Percentiles rank a stretch among this genome's conserved stretches.
Conservation (phyloP, 2,113 vertebrate genomes). For the Oryzias curvinotus region DNA sequence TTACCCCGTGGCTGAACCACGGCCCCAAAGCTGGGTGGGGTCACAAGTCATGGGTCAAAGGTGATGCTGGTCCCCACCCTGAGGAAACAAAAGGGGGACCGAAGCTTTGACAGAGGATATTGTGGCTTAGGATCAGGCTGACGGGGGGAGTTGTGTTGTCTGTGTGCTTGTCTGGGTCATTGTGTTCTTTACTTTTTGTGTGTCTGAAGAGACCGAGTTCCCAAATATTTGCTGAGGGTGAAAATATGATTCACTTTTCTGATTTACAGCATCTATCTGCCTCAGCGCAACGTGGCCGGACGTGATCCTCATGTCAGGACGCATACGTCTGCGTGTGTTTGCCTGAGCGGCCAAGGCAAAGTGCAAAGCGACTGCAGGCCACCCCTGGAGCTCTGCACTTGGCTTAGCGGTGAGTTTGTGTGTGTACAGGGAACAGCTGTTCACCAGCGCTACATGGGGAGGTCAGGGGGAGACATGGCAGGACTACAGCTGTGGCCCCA, state of each 20-base stretch:
- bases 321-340: slow-evolving; percentile 26
- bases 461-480: slow-evolving; percentile 59
- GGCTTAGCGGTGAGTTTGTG: slow-evolving; percentile 23
- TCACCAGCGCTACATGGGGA: slow-evolving; percentile 52
- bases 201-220: not conserved
- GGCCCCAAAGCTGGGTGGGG: slow-evolving; percentile 47
- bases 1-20: slow-evolving; percentile 43
- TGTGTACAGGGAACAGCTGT: slow-evolving; percentile 64
- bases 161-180: slow-evolving; percentile 13
- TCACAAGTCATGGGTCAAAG: slow-evolving; percentile 45
- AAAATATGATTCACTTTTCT: not conserved
- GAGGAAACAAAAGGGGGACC: slow-evolving; percentile 53
- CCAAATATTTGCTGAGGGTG: not conserved
- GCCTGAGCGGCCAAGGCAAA: slow-evolving; percentile 24
- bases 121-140: slow-evolving; percentile 20
- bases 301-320: slow-evolving; percentile 18
- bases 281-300: slow-evolving; percentile 1
- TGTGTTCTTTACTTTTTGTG: not conserved
- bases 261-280: slow-evolving; percentile 7
- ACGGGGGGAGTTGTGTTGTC: slow-evolving; percentile 15
- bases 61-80: slow-evolving; percentile 47
- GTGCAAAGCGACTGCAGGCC: slow-evolving; percentile 45
- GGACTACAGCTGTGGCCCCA: slow-evolving; percentile 69
- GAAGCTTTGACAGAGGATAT: slow-evolving; percentile 40
- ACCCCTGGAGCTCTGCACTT: slow-evolving; percentile 46